phyloP scores from a whole-genome alignment of 2,888 invertebrate genomes.

The Tachina grossa region DNA sequence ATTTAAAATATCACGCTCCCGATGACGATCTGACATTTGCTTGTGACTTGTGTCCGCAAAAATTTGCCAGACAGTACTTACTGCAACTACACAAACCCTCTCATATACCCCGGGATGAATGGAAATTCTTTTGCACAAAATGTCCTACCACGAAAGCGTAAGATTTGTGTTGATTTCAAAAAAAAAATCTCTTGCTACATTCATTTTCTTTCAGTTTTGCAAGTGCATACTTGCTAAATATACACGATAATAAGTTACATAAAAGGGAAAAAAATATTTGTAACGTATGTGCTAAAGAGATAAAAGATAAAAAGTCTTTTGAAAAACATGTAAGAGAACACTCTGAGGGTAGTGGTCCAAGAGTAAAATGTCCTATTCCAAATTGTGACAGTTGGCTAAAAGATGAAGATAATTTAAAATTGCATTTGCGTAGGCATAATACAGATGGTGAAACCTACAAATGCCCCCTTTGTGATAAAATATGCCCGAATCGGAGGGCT shows the following conservation, averaged over 20 bases:
- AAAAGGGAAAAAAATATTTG: constrained; percentile 80
- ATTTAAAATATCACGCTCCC: constrained; percentile 79
- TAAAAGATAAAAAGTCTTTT: constrained; percentile 80
- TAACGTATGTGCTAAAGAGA: constrained; percentile 81
- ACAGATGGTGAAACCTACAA: constrained; percentile 71
- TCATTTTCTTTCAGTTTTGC: constrained; percentile 76
- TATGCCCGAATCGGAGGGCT: constrained; percentile 80
- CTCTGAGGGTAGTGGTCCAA: constrained; percentile 78
- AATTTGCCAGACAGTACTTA: constrained; percentile 79
- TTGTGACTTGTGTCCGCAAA: constrained; percentile 80
- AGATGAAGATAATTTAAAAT: constrained; percentile 79
- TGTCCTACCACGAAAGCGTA: constrained; percentile 77
- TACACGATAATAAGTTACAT: constrained; percentile 77
- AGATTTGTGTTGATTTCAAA: constrained; percentile 1
- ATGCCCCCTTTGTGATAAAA: constrained; percentile 80
- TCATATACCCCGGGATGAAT: constrained; percentile 77
- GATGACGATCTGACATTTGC: constrained; percentile 79
- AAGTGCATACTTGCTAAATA: constrained; percentile 77
- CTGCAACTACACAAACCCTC: constrained; percentile 79
- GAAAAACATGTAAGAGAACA: constrained; percentile 80
- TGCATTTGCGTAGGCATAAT: constrained; percentile 79
- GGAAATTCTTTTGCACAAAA: constrained; percentile 76
- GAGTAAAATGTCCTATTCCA: constrained; percentile 80
- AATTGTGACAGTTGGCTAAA: constrained; percentile 82
- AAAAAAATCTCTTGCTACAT: neutral